These are phyloP conservation scores for Tinamus major DNA, from an alignment of 2,797 vertebrate genomes.

Conservation along the genomic window DNA sequence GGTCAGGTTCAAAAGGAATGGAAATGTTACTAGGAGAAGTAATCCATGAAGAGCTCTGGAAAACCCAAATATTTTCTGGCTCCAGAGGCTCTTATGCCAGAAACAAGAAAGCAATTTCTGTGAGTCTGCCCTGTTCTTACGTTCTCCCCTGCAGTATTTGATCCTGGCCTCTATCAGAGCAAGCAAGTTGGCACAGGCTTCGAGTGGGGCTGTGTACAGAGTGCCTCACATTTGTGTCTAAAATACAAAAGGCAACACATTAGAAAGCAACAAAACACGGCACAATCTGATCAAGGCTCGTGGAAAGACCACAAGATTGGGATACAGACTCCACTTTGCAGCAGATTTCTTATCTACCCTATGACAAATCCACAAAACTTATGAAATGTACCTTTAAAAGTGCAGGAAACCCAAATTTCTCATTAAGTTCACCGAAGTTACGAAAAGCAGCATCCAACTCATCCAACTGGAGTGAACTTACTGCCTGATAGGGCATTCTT, in stretches of 20 bases:
- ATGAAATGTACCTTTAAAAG: background rate
- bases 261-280: background rate
- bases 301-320: background rate
- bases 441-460: background rate
- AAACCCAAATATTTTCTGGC: background rate
- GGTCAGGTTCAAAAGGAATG: background rate
- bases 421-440: background rate
- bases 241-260: background rate
- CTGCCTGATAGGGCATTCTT: background rate
- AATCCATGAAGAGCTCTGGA: background rate
- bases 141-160: background rate
- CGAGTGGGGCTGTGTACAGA: background rate
- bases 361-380: background rate
- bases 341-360: background rate
- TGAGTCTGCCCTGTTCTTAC: background rate
- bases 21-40: background rate
- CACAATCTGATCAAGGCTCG: background rate
- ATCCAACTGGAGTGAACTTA: background rate
- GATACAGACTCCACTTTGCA: background rate
- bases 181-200: background rate
- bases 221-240: accelerated
- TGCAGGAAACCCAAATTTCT: background rate
- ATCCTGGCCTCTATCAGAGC: background rate
- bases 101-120: background rate
- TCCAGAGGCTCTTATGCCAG: background rate